A percentile compares a stretch with the other conserved stretches of the same genome.
Evolutionary conservation across 2,888 invertebrate species (phyloP).

Genomic region (Automeris io): DNA sequence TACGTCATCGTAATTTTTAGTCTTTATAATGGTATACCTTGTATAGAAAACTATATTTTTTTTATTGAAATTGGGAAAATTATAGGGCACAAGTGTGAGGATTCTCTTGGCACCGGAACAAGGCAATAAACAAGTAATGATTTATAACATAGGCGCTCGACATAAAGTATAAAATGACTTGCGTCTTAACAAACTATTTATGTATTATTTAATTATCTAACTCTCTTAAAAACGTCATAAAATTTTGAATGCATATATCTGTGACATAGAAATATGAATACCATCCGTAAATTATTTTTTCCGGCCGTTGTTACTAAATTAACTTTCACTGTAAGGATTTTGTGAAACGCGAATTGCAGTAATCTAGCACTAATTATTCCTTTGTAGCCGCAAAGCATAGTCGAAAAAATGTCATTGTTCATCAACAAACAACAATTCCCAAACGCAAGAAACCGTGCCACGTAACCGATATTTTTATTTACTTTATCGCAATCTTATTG

Average conservation of each 20-base stretch:
- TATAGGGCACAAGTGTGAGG: slow-evolving; percentile 24
- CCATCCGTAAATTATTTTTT: background rate
- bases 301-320: background rate
- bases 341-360: background rate
- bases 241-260: background rate
- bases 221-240: background rate
- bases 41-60: slow-evolving; percentile 7
- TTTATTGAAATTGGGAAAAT: slow-evolving; percentile 39
- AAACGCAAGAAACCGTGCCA: background rate
- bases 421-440: background rate
- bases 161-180: slow-evolving; percentile 6
- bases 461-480: background rate
- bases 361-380: background rate
- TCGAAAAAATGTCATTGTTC: background rate
- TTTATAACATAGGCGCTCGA: slow-evolving; percentile 19
- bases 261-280: background rate
- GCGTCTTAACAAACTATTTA: slow-evolving; percentile 4
- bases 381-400: background rate
- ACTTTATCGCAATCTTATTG: background rate
- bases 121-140: slow-evolving; percentile 35
- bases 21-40: too few relatives aligned
- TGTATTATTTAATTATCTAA: slow-evolving; percentile 1
- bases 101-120: slow-evolving; percentile 35
- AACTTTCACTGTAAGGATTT: background rate
- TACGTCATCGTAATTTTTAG: too few relatives aligned